Conservation (phyloP, 2,888 invertebrate species). For the Tryphoninae sp. region DNA sequence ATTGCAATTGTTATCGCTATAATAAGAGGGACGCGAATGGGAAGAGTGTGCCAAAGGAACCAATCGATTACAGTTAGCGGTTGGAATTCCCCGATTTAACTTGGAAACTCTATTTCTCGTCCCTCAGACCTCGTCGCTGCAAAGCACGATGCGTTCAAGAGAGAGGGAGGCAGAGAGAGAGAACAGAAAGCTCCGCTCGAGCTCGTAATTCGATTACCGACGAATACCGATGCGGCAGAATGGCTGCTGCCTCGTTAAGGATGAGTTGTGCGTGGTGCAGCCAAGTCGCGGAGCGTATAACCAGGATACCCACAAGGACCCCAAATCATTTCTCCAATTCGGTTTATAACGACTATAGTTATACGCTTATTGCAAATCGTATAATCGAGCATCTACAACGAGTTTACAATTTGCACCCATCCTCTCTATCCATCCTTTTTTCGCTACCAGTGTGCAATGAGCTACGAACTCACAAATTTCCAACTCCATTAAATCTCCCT, state of each 20-base stretch:
- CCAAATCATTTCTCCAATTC: conserved; percentile 37
- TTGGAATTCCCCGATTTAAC: conserved; percentile 14
- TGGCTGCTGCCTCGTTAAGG: conserved; percentile 39
- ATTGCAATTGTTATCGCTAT: not conserved
- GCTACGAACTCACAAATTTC: no score
- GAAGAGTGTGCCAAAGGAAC: not conserved
- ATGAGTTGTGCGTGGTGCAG: conserved; percentile 21
- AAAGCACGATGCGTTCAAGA: not conserved
- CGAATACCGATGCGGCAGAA: conserved; percentile 48
- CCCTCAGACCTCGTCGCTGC: not conserved
- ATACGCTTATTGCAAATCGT: not conserved
- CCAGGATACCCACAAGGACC: conserved; percentile 16
- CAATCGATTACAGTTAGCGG: conserved; percentile 22
- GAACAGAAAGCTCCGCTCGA: conserved; percentile 47
- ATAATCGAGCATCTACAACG: conserved; percentile 1
- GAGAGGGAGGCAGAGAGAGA: no score
- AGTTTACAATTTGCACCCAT: not conserved
- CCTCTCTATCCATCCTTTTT: not conserved
- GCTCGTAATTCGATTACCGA: conserved; percentile 56
- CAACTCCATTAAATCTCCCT: no score
- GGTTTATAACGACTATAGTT: not conserved
- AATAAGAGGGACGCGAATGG: not conserved
- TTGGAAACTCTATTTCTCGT: conserved; percentile 28
- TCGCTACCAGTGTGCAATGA: not conserved
- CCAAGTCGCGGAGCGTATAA: conserved; percentile 10